Conservation (phyloP, 2,888 invertebrate species). For the Drosophila sordidula region DNA sequence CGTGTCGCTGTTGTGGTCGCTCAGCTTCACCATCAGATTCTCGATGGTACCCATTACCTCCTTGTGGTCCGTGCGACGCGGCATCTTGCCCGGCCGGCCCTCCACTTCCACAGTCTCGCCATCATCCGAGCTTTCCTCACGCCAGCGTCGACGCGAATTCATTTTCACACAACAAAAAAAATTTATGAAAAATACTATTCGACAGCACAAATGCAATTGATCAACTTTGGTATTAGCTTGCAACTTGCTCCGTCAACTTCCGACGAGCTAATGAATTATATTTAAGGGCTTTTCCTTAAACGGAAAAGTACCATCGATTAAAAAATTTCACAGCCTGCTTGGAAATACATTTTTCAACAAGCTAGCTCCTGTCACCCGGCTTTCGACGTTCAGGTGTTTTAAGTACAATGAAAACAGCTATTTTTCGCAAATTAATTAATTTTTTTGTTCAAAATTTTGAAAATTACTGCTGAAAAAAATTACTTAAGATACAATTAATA, state of each 20-base stretch:
- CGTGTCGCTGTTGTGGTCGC: slow-evolving; percentile 97
- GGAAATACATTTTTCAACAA: neutral
- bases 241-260: neutral
- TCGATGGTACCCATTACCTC: slow-evolving; percentile 17
- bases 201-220: neutral
- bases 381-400: neutral
- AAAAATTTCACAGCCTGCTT: slow-evolving; percentile 5
- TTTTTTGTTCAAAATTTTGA: no score
- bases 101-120: neutral
- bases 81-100: slow-evolving; percentile 15
- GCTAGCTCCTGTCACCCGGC: neutral
- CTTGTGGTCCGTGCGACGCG: slow-evolving; percentile 6
- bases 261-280: slow-evolving; percentile 1
- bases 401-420: no score
- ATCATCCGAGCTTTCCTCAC: slow-evolving; percentile 5
- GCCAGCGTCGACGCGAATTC: slow-evolving; percentile 30
- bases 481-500: no score
- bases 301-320: neutral
- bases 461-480: no score
- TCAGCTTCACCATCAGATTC: slow-evolving; percentile 85
- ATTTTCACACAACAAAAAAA: slow-evolving; percentile 16
- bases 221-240: neutral
- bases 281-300: neutral
- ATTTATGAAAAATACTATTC: neutral
- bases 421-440: no score